phyloP scores from a whole-genome alignment of 2,113 vertebrate species.

The Tachycineta bicolor region DNA sequence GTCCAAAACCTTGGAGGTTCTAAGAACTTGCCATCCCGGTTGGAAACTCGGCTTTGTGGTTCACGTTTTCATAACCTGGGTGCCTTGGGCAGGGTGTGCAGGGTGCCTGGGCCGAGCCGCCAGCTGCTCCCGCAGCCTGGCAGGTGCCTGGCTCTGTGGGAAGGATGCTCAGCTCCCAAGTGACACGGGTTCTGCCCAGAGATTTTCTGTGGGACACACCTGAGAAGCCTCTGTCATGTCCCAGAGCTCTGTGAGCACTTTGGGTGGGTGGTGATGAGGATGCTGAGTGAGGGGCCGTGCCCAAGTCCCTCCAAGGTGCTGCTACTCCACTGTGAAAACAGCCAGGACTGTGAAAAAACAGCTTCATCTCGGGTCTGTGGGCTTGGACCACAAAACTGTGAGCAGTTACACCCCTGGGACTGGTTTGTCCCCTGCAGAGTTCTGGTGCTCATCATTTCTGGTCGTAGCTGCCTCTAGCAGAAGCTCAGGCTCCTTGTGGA shows the following conservation, averaged over 20 bases:
- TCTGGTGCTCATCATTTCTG: fast-evolving
- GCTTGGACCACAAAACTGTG: fast-evolving
- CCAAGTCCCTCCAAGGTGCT: fast-evolving
- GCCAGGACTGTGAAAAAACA: fast-evolving
- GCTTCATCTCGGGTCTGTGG: fast-evolving
- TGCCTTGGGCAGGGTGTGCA: fast-evolving
- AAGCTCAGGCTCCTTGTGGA: fast-evolving
- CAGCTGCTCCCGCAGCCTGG: not conserved
- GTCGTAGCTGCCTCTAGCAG: not conserved
- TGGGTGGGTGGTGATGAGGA: not conserved
- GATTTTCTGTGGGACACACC: not conserved
- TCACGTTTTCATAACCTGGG: fast-evolving
- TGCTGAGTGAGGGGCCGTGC: fast-evolving
- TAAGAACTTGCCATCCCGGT: fast-evolving
- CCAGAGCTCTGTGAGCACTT: not conserved
- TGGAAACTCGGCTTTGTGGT: not conserved
- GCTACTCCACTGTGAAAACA: fast-evolving
- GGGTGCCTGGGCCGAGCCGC: not conserved
- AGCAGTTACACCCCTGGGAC: too few species aligned
- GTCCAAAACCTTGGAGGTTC: too few species aligned
- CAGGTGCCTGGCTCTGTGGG: too few species aligned
- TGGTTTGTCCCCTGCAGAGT: not conserved
- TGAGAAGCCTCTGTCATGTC: fast-evolving
- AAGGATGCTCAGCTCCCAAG: not conserved
- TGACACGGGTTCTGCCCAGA: fast-evolving